Percentiles rank a stretch among this genome's conserved stretches.
phyloP scores from a whole-genome alignment of 2,888 invertebrate species.

The Drosophila glabriapex region DNA sequence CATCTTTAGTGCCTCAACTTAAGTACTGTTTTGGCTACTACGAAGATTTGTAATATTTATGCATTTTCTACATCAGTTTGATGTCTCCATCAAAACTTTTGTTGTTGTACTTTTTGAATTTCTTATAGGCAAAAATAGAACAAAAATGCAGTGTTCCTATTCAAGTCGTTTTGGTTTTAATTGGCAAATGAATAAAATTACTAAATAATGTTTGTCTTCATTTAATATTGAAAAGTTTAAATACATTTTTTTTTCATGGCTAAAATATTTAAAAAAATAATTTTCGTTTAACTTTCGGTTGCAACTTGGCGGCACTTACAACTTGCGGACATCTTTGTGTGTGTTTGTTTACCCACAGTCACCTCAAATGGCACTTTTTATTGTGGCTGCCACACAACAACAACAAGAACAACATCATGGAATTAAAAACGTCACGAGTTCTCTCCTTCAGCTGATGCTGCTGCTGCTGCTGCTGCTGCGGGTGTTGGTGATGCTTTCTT shows the following conservation, averaged over 20 bases:
- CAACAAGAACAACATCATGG: slow-evolving; percentile 5
- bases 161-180: neutral
- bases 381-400: slow-evolving; percentile 18
- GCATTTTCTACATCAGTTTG: neutral
- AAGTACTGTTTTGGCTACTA: neutral
- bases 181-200: neutral
- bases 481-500: too few relatives aligned
- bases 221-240: neutral
- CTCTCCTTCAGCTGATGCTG: slow-evolving; percentile 39
- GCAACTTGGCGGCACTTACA: slow-evolving; percentile 7
- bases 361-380: slow-evolving; percentile 36
- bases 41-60: neutral
- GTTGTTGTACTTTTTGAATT: neutral
- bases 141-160: too few relatives aligned
- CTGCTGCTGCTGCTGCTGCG: slow-evolving; percentile 16
- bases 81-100: neutral
- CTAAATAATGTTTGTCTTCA: neutral
- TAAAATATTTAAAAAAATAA: neutral
- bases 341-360: slow-evolving; percentile 34
- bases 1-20: neutral
- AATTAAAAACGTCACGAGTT: slow-evolving; percentile 58
- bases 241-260: neutral
- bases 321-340: slow-evolving; percentile 39
- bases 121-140: neutral
- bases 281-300: slow-evolving; percentile 6